phyloP scores from a whole-genome alignment of 2,113 vertebrate genomes.

The Gobius niger region DNA sequence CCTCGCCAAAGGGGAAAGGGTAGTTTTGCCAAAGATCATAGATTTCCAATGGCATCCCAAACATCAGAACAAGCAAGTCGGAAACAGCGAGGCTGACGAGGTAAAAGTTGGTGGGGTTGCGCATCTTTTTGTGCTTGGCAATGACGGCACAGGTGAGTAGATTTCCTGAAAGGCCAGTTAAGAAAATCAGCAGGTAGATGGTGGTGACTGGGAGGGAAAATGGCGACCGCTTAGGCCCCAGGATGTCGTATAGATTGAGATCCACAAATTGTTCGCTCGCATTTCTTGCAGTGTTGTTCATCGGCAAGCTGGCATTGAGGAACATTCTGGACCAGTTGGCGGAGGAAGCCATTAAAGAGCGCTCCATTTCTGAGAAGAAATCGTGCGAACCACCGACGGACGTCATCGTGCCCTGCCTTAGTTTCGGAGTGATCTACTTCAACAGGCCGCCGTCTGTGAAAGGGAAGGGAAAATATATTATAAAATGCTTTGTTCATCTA shows the following conservation, averaged over 20 bases:
- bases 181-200: conserved; percentile 77
- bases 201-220: conserved; percentile 73
- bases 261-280: conserved; percentile 51
- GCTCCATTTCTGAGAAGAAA: conserved; percentile 59
- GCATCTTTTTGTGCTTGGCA: conserved; percentile 78
- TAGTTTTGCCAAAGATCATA: conserved; percentile 83
- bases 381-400: background rate
- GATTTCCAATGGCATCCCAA: conserved; percentile 81
- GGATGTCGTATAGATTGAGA: conserved; percentile 65
- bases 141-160: conserved; percentile 79
- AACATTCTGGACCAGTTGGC: conserved; percentile 48
- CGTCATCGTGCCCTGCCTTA: conserved; percentile 20
- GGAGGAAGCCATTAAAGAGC: conserved; percentile 34
- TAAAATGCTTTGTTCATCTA: background rate
- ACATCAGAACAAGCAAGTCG: conserved; percentile 75
- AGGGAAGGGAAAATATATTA: background rate
- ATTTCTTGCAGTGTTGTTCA: conserved; percentile 56
- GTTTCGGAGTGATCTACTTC: background rate
- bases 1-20: conserved; percentile 77
- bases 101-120: conserved; percentile 79
- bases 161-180: conserved; percentile 76
- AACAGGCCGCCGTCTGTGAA: conserved; percentile 1
- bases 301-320: conserved; percentile 42
- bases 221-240: conserved; percentile 77
- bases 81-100: conserved; percentile 78